A percentile compares a stretch with the other conserved stretches of the same genome.
These are phyloP conservation scores for Chlorospingus flavigularis DNA, from an alignment of 2,797 vertebrate genomes.

Conservation along the genomic window DNA sequence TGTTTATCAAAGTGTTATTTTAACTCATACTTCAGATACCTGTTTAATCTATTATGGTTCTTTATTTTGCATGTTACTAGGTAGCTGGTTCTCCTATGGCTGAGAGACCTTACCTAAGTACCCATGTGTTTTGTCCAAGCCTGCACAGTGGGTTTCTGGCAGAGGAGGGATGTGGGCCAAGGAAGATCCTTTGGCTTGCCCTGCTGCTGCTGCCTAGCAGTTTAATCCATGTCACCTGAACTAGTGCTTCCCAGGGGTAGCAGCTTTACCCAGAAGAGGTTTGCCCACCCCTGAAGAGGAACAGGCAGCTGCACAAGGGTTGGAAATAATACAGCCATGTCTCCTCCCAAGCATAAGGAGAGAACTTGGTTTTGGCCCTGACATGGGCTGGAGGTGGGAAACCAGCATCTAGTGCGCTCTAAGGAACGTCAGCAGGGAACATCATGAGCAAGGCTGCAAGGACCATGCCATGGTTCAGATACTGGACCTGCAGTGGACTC, in stretches of 20 bases:
- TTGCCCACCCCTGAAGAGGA: not conserved
- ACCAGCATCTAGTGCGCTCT: rapidly evolving
- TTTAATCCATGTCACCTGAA: not conserved
- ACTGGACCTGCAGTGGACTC: not conserved
- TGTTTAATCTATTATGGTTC: rapidly evolving
- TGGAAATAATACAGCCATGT: not conserved
- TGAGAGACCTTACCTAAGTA: not conserved
- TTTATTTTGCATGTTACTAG: not conserved
- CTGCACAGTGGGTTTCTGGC: rapidly evolving
- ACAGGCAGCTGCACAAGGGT: rapidly evolving
- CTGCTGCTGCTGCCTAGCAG: not conserved
- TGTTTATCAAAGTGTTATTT: not conserved
- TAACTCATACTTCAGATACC: not conserved
- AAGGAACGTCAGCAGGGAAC: rapidly evolving
- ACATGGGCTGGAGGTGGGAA: not conserved
- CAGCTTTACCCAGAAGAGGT: rapidly evolving
- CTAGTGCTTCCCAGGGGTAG: not conserved
- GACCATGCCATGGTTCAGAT: rapidly evolving
- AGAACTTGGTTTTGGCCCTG: not conserved
- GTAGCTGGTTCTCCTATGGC: not conserved
- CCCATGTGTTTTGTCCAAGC: not conserved
- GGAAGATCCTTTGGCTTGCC: not conserved
- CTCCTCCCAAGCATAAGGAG: not conserved
- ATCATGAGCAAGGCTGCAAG: not conserved
- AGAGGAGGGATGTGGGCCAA: not conserved